These are phyloP conservation scores for Corynorhinus townsendii DNA, from an alignment of 2,113 vertebrate species.

Conservation along the genomic window DNA sequence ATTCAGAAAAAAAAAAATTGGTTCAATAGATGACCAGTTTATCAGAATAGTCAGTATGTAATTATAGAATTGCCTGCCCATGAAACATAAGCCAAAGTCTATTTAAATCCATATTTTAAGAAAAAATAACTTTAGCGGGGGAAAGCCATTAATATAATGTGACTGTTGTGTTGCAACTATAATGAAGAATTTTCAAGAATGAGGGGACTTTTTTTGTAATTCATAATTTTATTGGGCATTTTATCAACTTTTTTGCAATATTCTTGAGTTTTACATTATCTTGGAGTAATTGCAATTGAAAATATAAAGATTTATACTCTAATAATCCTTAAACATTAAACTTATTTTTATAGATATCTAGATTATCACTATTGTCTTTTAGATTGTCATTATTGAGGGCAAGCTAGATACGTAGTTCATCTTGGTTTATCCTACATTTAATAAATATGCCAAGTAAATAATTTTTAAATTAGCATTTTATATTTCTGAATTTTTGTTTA, in stretches of 20 bases:
- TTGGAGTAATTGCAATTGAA: slow-evolving; percentile 72
- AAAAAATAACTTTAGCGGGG: neutral
- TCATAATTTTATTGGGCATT: neutral
- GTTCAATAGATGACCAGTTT: neutral
- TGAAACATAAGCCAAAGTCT: neutral
- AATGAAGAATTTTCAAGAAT: slow-evolving; percentile 6
- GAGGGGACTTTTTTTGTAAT: neutral
- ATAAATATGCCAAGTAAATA: neutral
- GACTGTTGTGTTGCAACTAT: neutral
- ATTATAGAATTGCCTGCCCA: neutral
- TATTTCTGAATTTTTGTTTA: slow-evolving; percentile 17
- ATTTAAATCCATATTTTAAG: neutral
- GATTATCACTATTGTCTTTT: neutral
- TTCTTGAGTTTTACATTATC: slow-evolving; percentile 63
- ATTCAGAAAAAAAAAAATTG: neutral
- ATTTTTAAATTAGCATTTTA: neutral
- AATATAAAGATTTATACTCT: slow-evolving; percentile 49
- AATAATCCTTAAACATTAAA: slow-evolving; percentile 36
- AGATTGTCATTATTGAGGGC: neutral
- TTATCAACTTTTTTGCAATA: slow-evolving; percentile 9
- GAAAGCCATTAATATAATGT: neutral
- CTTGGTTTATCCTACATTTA: neutral
- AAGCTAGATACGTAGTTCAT: neutral
- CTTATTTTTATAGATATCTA: neutral
- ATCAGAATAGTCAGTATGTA: neutral